Percentiles rank a stretch among this genome's conserved stretches.
phyloP scores from a whole-genome alignment of 2,113 vertebrate genomes.

The Gnathonemus longibarbis region DNA sequence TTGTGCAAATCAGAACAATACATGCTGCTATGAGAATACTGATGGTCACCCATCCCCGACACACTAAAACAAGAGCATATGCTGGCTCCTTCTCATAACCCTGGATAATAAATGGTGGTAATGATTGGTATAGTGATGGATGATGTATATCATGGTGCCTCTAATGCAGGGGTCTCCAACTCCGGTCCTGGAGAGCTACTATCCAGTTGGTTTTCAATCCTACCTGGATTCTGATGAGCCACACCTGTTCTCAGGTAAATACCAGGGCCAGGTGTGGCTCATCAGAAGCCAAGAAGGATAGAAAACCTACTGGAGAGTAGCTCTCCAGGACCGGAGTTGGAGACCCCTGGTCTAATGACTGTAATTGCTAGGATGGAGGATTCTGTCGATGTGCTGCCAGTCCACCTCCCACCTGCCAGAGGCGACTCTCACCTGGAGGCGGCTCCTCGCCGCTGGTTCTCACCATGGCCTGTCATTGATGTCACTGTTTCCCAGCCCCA shows the following conservation, averaged over 20 bases:
- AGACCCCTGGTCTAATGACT: no score
- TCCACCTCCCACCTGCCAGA: neutral
- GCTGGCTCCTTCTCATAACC: neutral
- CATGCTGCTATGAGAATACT: neutral
- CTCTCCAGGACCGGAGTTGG: no score
- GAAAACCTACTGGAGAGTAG: no score
- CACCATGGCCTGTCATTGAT: neutral
- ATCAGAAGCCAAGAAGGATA: no score
- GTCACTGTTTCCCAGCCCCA: neutral
- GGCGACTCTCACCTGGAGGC: neutral
- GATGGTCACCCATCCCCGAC: neutral
- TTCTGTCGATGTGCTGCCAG: neutral
- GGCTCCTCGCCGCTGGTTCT: neutral
- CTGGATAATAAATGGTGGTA: neutral
- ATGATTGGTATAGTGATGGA: neutral
- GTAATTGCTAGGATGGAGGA: neutral
- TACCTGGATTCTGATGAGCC: no score
- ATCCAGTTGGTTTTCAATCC: no score
- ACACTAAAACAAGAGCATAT: neutral
- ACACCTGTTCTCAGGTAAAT: no score
- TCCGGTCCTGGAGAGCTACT: no score
- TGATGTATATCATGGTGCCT: neutral
- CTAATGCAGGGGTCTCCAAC: no score
- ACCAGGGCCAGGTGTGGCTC: no score
- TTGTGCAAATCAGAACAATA: neutral